phyloP scores from a whole-genome alignment of 2,113 vertebrate species.

The Alectura lathami region DNA sequence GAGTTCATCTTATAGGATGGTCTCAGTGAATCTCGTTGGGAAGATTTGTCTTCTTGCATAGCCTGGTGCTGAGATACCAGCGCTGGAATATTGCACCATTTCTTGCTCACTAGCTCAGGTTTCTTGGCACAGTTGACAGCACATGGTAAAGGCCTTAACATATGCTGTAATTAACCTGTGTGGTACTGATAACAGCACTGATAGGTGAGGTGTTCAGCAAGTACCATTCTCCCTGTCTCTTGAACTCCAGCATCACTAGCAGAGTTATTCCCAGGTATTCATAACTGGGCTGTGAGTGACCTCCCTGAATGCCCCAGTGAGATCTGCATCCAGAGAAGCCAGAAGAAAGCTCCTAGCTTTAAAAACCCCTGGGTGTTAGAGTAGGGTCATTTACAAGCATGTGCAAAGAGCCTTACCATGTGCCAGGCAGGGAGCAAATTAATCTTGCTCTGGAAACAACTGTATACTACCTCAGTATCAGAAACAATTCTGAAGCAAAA shows the following conservation, averaged over 20 bases:
- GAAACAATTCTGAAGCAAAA: not conserved
- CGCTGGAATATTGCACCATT: not conserved
- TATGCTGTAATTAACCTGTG: fast-evolving
- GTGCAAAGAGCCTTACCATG: not conserved
- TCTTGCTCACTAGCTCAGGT: not conserved
- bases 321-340: not conserved
- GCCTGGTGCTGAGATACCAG: not conserved
- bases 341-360: not conserved
- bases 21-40: not conserved
- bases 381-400: not conserved
- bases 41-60: not conserved
- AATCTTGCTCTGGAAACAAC: not conserved
- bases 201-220: not conserved
- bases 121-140: not conserved
- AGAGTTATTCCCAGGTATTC: not conserved
- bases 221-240: not conserved
- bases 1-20: not conserved
- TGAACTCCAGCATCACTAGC: not conserved
- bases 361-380: not conserved
- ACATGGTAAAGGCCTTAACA: not conserved
- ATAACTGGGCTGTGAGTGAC: not conserved
- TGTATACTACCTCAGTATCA: not conserved
- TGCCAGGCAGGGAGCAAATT: not conserved
- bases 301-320: not conserved
- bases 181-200: not conserved